A percentile compares a stretch with the other conserved stretches of the same genome.
Evolutionary conservation across 1,140 invertebrate genomes (phyloP).

Genomic region (Tyrophagus putrescentiae): DNA sequence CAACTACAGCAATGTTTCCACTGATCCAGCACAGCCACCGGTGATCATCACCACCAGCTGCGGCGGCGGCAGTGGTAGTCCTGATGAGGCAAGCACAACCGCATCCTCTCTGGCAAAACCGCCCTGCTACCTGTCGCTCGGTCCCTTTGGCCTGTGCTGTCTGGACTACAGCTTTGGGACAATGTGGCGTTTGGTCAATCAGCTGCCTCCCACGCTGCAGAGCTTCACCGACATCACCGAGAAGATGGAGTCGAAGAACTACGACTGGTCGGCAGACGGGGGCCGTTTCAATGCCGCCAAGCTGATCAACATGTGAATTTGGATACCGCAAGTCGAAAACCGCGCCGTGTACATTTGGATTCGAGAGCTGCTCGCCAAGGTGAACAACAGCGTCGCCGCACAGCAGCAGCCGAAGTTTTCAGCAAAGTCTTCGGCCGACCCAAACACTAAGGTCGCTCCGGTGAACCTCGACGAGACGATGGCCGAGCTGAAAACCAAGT

Average conservation of each 20-base stretch:
- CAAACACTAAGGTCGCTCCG: too few relatives aligned
- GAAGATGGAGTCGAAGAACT: constrained; percentile 30
- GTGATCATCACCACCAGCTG: too few relatives aligned
- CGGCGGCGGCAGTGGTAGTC: too few relatives aligned
- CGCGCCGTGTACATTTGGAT: constrained; percentile 56
- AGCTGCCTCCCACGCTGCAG: constrained; percentile 68
- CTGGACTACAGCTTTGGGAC: constrained; percentile 81
- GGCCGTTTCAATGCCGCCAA: constrained; percentile 34
- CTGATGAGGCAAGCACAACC: too few relatives aligned
- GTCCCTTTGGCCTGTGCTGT: constrained; percentile 44
- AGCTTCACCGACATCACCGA: constrained; percentile 48
- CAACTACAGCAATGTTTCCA: too few relatives aligned
- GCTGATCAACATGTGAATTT: constrained; percentile 53
- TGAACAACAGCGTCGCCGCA: background rate
- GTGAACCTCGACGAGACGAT: background rate
- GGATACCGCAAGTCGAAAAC: constrained; percentile 54
- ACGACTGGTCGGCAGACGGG: background rate
- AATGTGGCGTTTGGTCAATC: constrained; percentile 59
- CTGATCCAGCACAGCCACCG: too few relatives aligned
- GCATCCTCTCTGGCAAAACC: background rate
- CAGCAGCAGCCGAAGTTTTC: too few relatives aligned
- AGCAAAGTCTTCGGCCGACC: too few relatives aligned
- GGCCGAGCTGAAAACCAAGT: background rate
- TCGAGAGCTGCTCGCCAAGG: constrained; percentile 45
- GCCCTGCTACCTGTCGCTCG: constrained; percentile 25